A percentile compares a stretch with the other conserved stretches of the same genome.
Conservation (phyloP, 2,113 vertebrate species). For the Mixornis gularis region DNA sequence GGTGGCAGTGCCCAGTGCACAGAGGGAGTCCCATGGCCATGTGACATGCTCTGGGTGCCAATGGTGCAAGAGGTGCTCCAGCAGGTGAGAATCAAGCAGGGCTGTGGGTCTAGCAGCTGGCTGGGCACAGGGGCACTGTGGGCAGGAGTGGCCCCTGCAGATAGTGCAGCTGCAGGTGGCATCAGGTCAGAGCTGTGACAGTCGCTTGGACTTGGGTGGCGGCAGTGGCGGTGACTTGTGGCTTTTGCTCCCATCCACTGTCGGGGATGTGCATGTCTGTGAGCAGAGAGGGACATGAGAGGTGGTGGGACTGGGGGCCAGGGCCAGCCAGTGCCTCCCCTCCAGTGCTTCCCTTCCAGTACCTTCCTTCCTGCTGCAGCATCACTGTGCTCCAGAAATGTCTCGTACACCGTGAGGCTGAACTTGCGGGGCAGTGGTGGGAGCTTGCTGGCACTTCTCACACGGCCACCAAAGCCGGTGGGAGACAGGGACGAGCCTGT, state of each 20-base stretch:
- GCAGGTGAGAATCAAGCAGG: neutral
- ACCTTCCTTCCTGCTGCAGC: neutral
- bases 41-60: neutral
- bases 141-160: too few species aligned
- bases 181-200: neutral
- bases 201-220: neutral
- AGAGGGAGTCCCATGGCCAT: neutral
- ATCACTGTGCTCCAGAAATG: neutral
- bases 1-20: neutral
- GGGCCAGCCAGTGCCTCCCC: neutral
- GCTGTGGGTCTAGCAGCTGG: neutral
- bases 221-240: neutral
- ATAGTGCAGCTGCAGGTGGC: neutral
- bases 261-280: rapidly evolving
- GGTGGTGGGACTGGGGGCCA: rapidly evolving
- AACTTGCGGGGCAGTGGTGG: neutral
- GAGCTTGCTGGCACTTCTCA: slow-evolving; percentile 27
- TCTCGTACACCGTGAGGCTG: neutral
- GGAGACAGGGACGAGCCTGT: neutral
- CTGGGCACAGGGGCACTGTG: rapidly evolving
- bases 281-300: rapidly evolving
- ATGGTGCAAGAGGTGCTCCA: neutral
- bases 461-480: neutral
- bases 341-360: neutral
- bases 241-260: neutral